These are phyloP conservation scores for Ormia ochracea DNA, from an alignment of 2,888 invertebrate species.

Conservation along the genomic window DNA sequence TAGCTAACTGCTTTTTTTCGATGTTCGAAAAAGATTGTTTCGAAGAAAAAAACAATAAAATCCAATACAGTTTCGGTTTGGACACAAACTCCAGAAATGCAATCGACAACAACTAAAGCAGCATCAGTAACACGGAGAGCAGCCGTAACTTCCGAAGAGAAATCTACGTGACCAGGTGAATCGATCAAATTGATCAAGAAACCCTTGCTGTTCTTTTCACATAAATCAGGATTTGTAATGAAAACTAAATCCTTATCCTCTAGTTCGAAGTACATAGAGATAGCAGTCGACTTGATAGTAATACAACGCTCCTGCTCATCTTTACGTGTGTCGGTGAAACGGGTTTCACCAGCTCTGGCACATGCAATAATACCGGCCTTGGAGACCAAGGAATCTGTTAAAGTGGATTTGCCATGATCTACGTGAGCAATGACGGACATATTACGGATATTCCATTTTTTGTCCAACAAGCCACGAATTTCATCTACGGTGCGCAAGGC, in stretches of 20 bases:
- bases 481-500: slow-evolving; percentile 98
- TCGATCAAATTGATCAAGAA: slow-evolving; percentile 99
- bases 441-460: slow-evolving; percentile 99
- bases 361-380: slow-evolving; percentile 99
- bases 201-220: slow-evolving; percentile 93
- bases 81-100: slow-evolving; percentile 99
- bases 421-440: slow-evolving; percentile 99
- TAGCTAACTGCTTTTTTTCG: too few species aligned
- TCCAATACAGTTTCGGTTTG: slow-evolving; percentile 98
- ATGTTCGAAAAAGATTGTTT: too few species aligned
- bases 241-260: slow-evolving; percentile 95
- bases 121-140: slow-evolving; percentile 99
- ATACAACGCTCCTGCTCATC: slow-evolving; percentile 99
- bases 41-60: too few species aligned
- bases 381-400: slow-evolving; percentile 97
- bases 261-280: slow-evolving; percentile 99
- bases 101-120: slow-evolving; percentile 99
- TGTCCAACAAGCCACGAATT: slow-evolving; percentile 99
- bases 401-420: slow-evolving; percentile 99
- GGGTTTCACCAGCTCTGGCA: slow-evolving; percentile 98
- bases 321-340: slow-evolving; percentile 99
- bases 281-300: slow-evolving; percentile 99
- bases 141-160: slow-evolving; percentile 99
- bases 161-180: slow-evolving; percentile 99
- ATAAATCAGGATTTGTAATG: slow-evolving; percentile 93